Evolutionary conservation across 2,888 invertebrate genomes (phyloP), one percentile per base, ranked within the genome.

Genomic region (Drosophila histrio): DNA sequence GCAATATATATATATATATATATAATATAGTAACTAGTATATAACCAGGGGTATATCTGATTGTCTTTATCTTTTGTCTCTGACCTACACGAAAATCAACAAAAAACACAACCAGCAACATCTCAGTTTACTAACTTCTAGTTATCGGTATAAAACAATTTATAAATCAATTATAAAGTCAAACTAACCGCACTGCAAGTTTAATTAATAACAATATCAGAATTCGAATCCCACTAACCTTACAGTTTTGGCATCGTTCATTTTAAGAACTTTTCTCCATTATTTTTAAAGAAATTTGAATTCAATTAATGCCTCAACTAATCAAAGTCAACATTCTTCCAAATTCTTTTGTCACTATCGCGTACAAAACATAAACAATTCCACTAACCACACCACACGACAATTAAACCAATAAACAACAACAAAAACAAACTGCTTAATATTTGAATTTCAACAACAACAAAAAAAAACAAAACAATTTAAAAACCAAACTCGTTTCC

Each of bases 261-360:
- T 65, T 15, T 52, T 69, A 39, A 46, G 49, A 38, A 58, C 24
- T 53, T 56, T 41, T 46, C n/a, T 26, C 24, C 52, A 47, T 13
- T 44, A 5, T 30, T 39, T 15, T 43, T n/a, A 2, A 32, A 15
- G 11, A 26, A 36, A 30, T 43, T 15, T 13, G 50, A 53, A 54
- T 57, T 39, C 54, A 57, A 17, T 80, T 56, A 66, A 70, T 68
- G 53, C 60, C 68, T 56, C 76, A 66, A 89, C 84, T 89, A 86
- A 89, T 87, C 62, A 49, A 50, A 72, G 54, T 54, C 43, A 77
- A 79, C 59, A 85, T 87, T 89, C 87, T 86, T 81, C 78, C 72
- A 89, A 88, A 86, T 88, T 88, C 68, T 75, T 80, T 72, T 62
- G 63, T 56, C 53, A 75, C 69, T 72, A 70, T 65, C 72, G 66